These are phyloP conservation scores for Bombus confusus DNA, from an alignment of 1,140 invertebrate species.

Conservation along the genomic window DNA sequence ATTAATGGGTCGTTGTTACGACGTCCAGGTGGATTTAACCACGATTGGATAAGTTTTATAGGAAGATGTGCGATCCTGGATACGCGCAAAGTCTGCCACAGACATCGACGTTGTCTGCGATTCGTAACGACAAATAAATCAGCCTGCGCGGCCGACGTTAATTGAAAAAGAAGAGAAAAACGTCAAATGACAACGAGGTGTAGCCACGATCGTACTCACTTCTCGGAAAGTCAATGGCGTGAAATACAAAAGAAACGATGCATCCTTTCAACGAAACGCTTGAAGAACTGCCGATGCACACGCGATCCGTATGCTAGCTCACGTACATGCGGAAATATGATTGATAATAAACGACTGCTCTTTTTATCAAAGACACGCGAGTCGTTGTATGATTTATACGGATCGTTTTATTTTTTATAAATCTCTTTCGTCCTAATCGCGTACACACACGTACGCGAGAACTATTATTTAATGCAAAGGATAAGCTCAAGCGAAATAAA, in stretches of 20 bases:
- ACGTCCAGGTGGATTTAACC: conserved; percentile 38
- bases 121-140: conserved; percentile 46
- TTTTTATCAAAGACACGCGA: neutral
- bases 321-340: neutral
- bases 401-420: no score
- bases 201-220: neutral
- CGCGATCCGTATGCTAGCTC: neutral
- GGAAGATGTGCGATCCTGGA: neutral
- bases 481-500: neutral
- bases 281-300: neutral
- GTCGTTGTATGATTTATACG: neutral
- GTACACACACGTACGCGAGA: neutral
- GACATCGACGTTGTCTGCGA: neutral
- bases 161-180: conserved; percentile 35
- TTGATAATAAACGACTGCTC: neutral
- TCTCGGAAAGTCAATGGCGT: neutral
- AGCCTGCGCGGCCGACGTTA: neutral
- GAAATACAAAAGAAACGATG: neutral
- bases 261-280: neutral
- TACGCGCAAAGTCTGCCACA: neutral
- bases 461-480: neutral
- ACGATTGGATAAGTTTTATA: conserved; percentile 58
- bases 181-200: neutral
- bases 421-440: neutral
- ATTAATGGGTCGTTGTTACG: conserved; percentile 70